Evolutionary conservation across 2,113 vertebrate genomes (phyloP).

Genomic region (Dasyprocta punctata): DNA sequence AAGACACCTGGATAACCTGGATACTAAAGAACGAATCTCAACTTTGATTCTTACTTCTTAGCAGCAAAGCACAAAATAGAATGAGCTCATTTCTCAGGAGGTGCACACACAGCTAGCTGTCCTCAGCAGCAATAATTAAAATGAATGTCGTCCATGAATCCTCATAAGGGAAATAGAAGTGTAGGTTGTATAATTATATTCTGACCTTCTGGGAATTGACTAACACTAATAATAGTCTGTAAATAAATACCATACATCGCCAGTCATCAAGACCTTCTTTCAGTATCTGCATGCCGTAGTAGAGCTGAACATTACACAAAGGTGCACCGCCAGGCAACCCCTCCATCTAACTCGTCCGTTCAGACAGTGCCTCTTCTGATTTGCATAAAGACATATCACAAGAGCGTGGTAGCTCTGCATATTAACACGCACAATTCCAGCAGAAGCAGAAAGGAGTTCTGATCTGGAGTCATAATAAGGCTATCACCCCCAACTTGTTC

Average conservation of each 20-base stretch:
- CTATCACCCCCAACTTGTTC: not conserved
- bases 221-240: not conserved
- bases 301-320: not conserved
- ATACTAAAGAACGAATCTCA: not conserved
- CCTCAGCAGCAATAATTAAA: not conserved
- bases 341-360: not conserved
- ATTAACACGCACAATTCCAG: not conserved
- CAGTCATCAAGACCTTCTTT: not conserved
- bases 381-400: not conserved
- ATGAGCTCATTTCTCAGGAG: not conserved
- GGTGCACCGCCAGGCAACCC: not conserved
- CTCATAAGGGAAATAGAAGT: conserved; percentile 25
- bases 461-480: not conserved
- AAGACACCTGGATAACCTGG: not conserved
- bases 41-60: conserved; percentile 10
- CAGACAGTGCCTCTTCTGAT: not conserved
- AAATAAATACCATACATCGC: not conserved
- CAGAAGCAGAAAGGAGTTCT: conserved; percentile 25
- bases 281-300: not conserved
- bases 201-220: not conserved
- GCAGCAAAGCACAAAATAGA: not conserved
- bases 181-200: not conserved
- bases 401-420: not conserved
- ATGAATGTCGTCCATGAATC: not conserved
- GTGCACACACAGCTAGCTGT: not conserved